A percentile compares a stretch with the other conserved stretches of the same genome.
Conservation (phyloP, 2,113 vertebrate species). For the Myodes glareolus region DNA sequence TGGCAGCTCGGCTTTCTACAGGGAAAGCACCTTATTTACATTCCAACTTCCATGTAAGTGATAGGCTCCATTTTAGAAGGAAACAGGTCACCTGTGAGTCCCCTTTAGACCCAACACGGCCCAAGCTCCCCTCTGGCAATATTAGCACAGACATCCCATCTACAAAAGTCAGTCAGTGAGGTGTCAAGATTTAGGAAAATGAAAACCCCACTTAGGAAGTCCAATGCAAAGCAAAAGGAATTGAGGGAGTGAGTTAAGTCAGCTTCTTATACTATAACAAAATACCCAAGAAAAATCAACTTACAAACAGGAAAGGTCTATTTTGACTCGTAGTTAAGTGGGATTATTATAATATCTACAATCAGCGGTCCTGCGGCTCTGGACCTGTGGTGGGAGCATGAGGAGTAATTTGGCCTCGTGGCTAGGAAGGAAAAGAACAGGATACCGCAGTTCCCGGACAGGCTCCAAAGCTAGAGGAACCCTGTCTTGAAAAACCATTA, state of each 20-base stretch:
- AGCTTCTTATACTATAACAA: not conserved
- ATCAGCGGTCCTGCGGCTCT: not conserved
- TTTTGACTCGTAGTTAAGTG: not conserved
- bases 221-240: not conserved
- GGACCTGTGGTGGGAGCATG: not conserved
- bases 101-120: not conserved
- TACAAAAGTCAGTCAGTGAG: not conserved
- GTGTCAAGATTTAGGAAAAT: not conserved
- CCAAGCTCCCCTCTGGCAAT: not conserved
- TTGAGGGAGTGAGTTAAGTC: not conserved
- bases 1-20: not conserved
- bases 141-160: not conserved
- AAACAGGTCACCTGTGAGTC: not conserved
- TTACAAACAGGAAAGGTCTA: not conserved
- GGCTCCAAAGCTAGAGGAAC: no score
- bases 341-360: not conserved
- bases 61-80: no score
- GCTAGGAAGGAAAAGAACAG: not conserved
- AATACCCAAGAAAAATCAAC: not conserved
- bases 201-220: not conserved
- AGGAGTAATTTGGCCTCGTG: not conserved
- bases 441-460: no score
- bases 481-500: no score
- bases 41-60: accelerated
- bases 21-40: accelerated